A percentile compares a stretch with the other conserved stretches of the same genome.
Evolutionary conservation across 2,113 vertebrate species (phyloP).

Genomic region (Callospermophilus lateralis): DNA sequence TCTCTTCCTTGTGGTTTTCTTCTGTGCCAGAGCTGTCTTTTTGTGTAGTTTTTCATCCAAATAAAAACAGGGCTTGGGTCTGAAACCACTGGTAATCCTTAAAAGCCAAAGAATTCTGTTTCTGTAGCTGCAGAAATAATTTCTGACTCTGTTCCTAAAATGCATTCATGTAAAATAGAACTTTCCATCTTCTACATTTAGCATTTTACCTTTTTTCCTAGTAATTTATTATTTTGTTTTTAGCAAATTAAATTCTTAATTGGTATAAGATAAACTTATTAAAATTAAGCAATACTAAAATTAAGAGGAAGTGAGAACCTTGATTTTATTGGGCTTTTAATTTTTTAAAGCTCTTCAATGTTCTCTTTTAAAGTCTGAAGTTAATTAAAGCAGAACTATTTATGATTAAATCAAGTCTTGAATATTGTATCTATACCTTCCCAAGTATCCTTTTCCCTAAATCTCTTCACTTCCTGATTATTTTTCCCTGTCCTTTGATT

Average conservation of each 20-base stretch:
- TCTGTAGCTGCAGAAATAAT: slow-evolving; percentile 45
- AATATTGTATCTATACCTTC: slow-evolving; percentile 32
- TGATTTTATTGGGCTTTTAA: not conserved
- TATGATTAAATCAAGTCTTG: slow-evolving; percentile 40
- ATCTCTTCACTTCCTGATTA: not conserved
- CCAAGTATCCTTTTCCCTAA: not conserved
- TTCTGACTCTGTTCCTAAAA: slow-evolving; percentile 43
- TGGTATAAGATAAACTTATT: slow-evolving; percentile 33
- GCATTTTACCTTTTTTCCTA: not conserved
- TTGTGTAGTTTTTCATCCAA: not conserved
- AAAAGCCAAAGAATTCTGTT: slow-evolving; percentile 12
- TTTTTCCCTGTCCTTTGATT: slow-evolving; percentile 28
- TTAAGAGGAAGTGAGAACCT: not conserved
- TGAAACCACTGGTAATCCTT: slow-evolving; percentile 3
- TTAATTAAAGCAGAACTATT: slow-evolving; percentile 27
- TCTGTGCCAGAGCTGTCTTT: not conserved
- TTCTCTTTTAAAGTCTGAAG: not conserved
- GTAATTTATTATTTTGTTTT: slow-evolving; percentile 27
- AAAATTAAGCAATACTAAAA: slow-evolving; percentile 26
- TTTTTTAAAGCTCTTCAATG: slow-evolving; percentile 18
- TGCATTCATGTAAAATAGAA: not conserved
- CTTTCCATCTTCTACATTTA: slow-evolving; percentile 25
- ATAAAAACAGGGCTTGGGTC: not conserved
- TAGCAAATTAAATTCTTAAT: slow-evolving; percentile 50
- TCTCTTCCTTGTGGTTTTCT: slow-evolving; percentile 26